Evolutionary conservation across 30 jellyfish, hydroid and myxozoan species (phyloP), one percentile per base, ranked within the genome.

Genomic region (Turritopsis dohrnii): DNA sequence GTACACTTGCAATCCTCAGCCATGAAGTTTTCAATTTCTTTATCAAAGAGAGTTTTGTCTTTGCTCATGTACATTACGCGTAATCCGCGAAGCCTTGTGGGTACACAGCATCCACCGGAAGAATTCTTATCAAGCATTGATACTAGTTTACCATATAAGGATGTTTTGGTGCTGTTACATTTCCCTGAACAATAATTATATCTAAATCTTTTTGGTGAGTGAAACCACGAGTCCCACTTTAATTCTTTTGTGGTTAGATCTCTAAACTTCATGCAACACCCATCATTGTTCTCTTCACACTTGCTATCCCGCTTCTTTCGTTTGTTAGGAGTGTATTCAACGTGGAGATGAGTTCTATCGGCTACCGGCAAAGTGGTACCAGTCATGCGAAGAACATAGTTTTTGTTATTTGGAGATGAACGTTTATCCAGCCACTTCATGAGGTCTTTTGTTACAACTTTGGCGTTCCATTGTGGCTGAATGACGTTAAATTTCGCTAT

Each of bases 1-100:
- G 16, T 29, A n/a, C 83, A 74, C 29, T 28, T 22, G 60, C 83
- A 74, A 22, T 74, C 83, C 26, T 24, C 83, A 3, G 83, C 83
- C 83, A 74, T 74, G 25, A 74, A 1, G 8, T 28, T 28, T 8
- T 74, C 65, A 1, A 74, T 22, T 28, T 25, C 27, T 74, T 74
- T 74, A 28, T 74, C 83, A 74, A 22, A 74, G 9, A 74, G 27
- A 1, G 25, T 29, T 22, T 74, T 52, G n/a, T 74, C 83, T 23
- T 23, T 28, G 24, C 16, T 22, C 60, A 41, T 41, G 52, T 74
- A 29, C 24, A 74, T 21, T 5, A 74, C 60, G 16, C 83, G 83
- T 75, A 74, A 22, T 74, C 83, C 83, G 3, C 65, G 53, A 22
- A 74, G 83, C n/a, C 52, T 74, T 22, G 65, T 74, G 7, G 83